Conservation (phyloP, 2,113 vertebrate species). For the Ifrita kowaldi region DNA sequence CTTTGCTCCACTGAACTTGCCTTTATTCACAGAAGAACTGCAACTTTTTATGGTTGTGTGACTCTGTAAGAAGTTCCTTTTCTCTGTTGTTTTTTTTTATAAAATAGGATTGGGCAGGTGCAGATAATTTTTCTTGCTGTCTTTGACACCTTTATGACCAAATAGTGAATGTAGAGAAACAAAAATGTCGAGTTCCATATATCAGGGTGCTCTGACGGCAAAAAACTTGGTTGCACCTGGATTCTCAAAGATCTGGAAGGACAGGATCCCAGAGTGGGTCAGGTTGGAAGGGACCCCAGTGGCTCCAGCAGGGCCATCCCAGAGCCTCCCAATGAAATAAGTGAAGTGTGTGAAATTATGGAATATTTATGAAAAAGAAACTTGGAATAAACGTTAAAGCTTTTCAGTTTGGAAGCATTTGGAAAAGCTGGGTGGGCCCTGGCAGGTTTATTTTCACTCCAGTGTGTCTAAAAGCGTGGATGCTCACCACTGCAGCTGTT, state of each 20-base stretch:
- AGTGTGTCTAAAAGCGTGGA: fast-evolving
- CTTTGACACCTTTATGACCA: neutral
- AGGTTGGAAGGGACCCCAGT: neutral
- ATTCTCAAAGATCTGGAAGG: neutral
- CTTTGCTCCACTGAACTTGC: neutral
- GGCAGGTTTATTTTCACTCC: neutral
- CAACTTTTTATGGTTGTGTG: neutral
- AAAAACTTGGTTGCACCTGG: neutral
- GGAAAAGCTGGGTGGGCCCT: neutral
- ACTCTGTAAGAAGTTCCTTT: neutral
- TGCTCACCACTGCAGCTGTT: neutral
- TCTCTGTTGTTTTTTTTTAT: neutral
- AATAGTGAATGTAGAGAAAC: neutral
- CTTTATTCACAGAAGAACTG: neutral
- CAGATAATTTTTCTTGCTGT: neutral
- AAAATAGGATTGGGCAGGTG: neutral
- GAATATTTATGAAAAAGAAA: neutral
- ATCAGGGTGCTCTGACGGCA: neutral
- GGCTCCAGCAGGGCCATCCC: neutral
- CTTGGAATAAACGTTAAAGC: neutral
- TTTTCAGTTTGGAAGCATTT: neutral
- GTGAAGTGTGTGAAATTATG: neutral
- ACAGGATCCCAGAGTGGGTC: neutral
- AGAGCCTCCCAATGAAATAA: neutral
- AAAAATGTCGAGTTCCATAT: neutral